Base-by-base conservation (phyloP, 2,888 invertebrate genomes). In the Mechanitis mazaeus region DNA sequence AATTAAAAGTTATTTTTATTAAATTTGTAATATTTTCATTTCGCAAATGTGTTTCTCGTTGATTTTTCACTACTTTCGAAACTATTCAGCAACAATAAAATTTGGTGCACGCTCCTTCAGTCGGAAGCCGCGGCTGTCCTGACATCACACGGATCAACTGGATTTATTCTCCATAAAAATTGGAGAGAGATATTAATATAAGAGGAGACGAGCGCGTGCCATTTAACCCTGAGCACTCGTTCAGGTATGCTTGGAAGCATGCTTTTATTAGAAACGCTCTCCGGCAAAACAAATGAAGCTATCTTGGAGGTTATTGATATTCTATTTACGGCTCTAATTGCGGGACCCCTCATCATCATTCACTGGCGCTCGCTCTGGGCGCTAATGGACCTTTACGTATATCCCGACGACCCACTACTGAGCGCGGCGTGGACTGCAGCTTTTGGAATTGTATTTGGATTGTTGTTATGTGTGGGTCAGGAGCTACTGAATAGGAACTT, bases 311-410 rank as follows among this genome's bases (percentile, higher is more conserved):
- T 92, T 61, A 75, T 94, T 68, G 95, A 95, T 79, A 87, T 91
- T 55, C 71, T 93, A 38, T 83, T 89, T 68, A 73, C 83, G 0
- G 69, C 72, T n/a, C 70, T 79, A 54, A 66, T 86, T 20, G 94
- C 96, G 56, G 96, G 96, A 1, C 94, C 95, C 0, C 85, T 95
- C 61, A 95, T 96, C 45, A 96, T 96, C 4, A 93, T 95, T 71
- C 94, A 95, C 31, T 97, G 97, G 97, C 90, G 96, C 71, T 95
- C 96, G 9, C 91, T 93, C 0, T 97, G 96, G 96, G 93, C 93
- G 7, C 81, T 96, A 45, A 90, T 96, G 77, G 96, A 97, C 72
- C 76, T 94, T 31, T 92, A 93, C 70, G 83, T 95, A 45, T 92
- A 91, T 69, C 94, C 94, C 1, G 80, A 87, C 0, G 83, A 92